phyloP scores from a whole-genome alignment of 2,797 vertebrate species.

The Chelon auratus region DNA sequence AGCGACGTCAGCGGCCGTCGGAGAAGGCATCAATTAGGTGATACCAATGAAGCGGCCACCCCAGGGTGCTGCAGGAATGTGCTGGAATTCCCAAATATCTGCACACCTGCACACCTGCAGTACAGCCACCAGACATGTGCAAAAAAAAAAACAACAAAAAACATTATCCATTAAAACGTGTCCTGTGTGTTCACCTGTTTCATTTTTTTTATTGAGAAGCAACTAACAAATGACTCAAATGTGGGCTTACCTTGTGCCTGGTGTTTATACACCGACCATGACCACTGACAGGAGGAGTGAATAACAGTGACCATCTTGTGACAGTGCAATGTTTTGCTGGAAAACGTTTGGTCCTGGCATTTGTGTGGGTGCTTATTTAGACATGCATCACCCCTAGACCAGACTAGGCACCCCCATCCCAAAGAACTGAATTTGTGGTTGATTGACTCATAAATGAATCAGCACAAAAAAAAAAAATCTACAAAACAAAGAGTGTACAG shows the following conservation, averaged over 20 bases:
- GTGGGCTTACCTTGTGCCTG: conserved; percentile 6
- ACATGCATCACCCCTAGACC: too few species aligned
- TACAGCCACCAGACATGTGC: conserved; percentile 14
- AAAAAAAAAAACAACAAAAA: neutral
- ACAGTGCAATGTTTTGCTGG: too few species aligned
- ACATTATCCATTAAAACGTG: neutral
- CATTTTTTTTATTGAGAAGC: neutral
- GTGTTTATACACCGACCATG: neutral
- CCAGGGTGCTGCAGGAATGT: conserved; percentile 54
- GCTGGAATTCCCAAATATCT: conserved; percentile 54
- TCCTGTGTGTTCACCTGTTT: conserved; percentile 4
- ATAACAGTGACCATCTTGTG: too few species aligned
- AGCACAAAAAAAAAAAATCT: too few species aligned
- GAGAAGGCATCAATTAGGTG: conserved; percentile 68
- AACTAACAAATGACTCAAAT: neutral
- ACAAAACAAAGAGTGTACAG: too few species aligned
- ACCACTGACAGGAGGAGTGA: too few species aligned
- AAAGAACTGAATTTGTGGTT: neutral
- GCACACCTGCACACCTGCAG: conserved; percentile 11
- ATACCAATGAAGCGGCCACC: conserved; percentile 55
- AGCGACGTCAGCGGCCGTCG: conserved; percentile 70
- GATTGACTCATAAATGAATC: neutral
- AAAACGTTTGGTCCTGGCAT: too few species aligned
- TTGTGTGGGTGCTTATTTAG: too few species aligned
- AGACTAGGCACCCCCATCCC: too few species aligned